These are phyloP conservation scores for Clarias fuscus DNA, from an alignment of 2,797 vertebrate genomes.

Conservation along the genomic window DNA sequence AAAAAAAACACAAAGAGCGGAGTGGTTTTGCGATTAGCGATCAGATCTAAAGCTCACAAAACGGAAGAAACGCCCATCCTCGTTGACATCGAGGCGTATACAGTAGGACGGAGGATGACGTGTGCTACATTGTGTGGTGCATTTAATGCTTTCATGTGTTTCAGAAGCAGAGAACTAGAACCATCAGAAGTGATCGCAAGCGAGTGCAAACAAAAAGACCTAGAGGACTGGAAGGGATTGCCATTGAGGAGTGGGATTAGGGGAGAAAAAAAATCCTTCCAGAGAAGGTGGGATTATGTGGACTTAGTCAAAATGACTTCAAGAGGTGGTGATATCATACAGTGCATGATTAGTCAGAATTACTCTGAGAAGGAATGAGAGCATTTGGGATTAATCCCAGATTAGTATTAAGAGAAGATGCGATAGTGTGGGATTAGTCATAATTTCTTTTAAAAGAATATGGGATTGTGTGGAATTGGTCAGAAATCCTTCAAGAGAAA, in stretches of 20 bases:
- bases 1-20: not conserved
- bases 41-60: not conserved
- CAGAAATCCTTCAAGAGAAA: not conserved
- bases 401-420: not conserved
- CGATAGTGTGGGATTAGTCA: not conserved
- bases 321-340: not conserved
- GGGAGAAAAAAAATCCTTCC: not conserved
- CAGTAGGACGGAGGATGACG: no score
- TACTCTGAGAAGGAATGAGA: not conserved
- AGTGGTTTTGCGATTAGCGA: not conserved
- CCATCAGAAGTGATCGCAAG: no score
- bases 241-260: no score
- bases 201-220: not conserved
- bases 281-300: not conserved
- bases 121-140: not conserved
- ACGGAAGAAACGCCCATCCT: not conserved
- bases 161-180: not conserved
- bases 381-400: not conserved
- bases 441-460: not conserved
- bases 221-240: not conserved
- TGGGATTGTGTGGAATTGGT: not conserved
- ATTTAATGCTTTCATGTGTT: not conserved
- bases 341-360: not conserved
- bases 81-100: not conserved
- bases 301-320: not conserved